Conservation (phyloP, 2,888 invertebrate genomes). For the Seira musarum region DNA sequence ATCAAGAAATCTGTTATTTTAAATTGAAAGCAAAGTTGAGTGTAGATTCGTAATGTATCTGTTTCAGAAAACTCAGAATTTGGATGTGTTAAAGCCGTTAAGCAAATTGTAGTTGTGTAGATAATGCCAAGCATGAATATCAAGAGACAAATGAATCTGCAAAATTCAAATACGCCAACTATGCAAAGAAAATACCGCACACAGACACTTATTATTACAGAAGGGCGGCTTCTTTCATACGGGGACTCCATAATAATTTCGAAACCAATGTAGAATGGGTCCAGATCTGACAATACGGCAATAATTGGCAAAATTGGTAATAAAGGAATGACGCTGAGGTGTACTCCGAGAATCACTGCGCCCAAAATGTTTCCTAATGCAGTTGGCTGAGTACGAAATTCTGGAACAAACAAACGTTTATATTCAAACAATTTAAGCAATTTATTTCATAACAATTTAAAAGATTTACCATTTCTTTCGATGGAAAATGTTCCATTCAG, state of each 20-base stretch:
- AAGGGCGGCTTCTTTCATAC: not conserved
- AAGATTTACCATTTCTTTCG: conserved; percentile 1
- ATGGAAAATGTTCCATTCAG: not conserved
- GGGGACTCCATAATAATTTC: conserved; percentile 11
- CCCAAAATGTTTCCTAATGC: no score
- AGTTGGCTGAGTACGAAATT: not conserved
- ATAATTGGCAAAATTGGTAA: no score
- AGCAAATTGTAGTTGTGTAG: no score
- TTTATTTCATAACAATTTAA: no score
- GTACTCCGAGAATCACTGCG: no score
- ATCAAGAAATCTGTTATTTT: conserved; percentile 21
- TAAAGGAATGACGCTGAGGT: no score
- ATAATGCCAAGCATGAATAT: no score
- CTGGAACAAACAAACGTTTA: no score
- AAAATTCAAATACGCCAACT: conserved; percentile 3
- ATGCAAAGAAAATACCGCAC: conserved; percentile 7
- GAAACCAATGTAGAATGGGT: conserved; percentile 24
- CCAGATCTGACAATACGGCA: no score
- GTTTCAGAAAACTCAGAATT: not conserved
- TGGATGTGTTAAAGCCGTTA: not conserved
- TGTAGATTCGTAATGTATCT: not conserved
- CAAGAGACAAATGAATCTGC: not conserved
- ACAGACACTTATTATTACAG: not conserved
- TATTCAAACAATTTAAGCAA: no score
- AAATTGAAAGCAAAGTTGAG: conserved; percentile 10